A percentile compares a stretch with the other conserved stretches of the same genome.
Evolutionary conservation across 2,113 vertebrate species (phyloP).

Genomic region (Ceyx margarethae): DNA sequence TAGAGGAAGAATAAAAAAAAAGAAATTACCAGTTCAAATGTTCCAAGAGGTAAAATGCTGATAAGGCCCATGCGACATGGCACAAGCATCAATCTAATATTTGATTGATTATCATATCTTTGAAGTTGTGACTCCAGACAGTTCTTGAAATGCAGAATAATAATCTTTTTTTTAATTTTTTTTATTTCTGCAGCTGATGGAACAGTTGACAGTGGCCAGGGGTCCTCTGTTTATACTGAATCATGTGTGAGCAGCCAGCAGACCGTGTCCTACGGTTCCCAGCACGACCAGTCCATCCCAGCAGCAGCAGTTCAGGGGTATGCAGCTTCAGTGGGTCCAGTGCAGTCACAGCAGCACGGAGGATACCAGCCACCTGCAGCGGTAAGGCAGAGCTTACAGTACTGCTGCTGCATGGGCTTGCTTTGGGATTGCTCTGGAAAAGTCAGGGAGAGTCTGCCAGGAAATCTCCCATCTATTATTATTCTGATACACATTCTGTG

Average conservation of each 20-base stretch:
- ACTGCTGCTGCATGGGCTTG: not conserved
- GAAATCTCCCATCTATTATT: fast-evolving
- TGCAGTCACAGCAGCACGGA: slow-evolving; percentile 75
- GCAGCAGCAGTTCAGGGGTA: slow-evolving; percentile 72
- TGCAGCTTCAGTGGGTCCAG: slow-evolving; percentile 66
- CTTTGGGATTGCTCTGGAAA: not conserved
- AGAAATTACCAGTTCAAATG: not conserved
- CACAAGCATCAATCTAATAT: not conserved
- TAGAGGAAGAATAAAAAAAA: not conserved
- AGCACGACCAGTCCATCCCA: slow-evolving; percentile 77
- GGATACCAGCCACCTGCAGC: slow-evolving; percentile 80
- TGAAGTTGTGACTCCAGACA: not conserved
- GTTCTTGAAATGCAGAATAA: not conserved
- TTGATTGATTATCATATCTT: not conserved
- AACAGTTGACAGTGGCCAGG: slow-evolving; percentile 89
- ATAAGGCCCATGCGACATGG: fast-evolving
- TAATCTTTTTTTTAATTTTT: not conserved
- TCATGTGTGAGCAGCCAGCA: slow-evolving; percentile 85
- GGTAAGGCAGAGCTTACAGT: slow-evolving; percentile 79
- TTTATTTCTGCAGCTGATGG: slow-evolving; percentile 80
- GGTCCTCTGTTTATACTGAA: slow-evolving; percentile 89
- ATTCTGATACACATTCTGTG: not conserved
- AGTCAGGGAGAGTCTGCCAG: not conserved
- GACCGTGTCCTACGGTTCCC: slow-evolving; percentile 85
- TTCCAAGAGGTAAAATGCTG: not conserved